Evolutionary conservation across 1,140 invertebrate genomes (phyloP).

Genomic region (Lethocerus indicus): DNA sequence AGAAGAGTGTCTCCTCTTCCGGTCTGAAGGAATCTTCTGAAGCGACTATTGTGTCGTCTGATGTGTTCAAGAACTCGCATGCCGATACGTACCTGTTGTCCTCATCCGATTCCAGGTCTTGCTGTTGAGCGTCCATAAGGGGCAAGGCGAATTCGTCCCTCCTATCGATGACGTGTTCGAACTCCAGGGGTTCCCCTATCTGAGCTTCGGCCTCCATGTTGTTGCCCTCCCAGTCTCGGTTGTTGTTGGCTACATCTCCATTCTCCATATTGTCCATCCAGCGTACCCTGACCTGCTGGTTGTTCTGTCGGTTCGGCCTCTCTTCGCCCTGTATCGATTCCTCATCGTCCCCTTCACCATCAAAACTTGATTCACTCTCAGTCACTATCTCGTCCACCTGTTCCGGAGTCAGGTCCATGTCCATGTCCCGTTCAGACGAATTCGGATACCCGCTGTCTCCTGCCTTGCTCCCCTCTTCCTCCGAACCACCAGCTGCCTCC

Average conservation of each 20-base stretch:
- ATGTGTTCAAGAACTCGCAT: not conserved
- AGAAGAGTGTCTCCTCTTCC: too few relatives aligned
- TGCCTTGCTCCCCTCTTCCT: conserved; percentile 15
- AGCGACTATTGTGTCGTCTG: not conserved
- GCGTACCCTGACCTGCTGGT: not conserved
- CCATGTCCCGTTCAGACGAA: conserved; percentile 26
- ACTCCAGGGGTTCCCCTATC: not conserved
- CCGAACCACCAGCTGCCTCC: too few relatives aligned
- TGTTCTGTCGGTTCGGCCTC: not conserved
- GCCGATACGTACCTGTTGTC: not conserved
- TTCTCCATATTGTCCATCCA: conserved; percentile 26
- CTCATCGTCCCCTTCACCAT: conserved; percentile 11
- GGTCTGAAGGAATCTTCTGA: too few relatives aligned
- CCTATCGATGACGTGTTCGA: too few relatives aligned
- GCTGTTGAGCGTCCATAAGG: too few relatives aligned
- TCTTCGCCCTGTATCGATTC: conserved; percentile 7
- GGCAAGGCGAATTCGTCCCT: too few relatives aligned
- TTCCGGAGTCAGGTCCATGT: conserved; percentile 20
- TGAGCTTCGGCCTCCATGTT: conserved; percentile 21
- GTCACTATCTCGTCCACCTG: conserved; percentile 19
- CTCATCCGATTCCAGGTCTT: too few relatives aligned
- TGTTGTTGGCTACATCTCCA: conserved; percentile 35
- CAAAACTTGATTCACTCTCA: conserved; percentile 17
- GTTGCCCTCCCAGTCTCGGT: conserved; percentile 33
- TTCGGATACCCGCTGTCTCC: conserved; percentile 34